phyloP scores from a whole-genome alignment of 2,888 invertebrate species.

The Merodon equestris region DNA sequence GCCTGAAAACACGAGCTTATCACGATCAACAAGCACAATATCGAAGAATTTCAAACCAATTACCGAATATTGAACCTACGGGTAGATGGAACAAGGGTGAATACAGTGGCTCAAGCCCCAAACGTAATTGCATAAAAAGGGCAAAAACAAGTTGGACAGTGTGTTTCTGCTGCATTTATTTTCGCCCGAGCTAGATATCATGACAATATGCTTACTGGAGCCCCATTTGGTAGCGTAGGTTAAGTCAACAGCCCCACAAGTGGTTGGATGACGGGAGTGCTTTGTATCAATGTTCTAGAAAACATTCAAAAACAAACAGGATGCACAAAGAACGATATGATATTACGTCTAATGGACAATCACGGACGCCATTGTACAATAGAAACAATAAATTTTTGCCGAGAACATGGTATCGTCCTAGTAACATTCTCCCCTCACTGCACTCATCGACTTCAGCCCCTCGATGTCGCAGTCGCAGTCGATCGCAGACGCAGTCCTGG shows the following conservation, averaged over 20 bases:
- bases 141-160: too few species aligned
- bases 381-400: too few species aligned
- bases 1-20: too few species aligned
- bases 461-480: not conserved
- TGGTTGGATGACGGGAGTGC: conserved; percentile 36
- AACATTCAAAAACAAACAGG: too few species aligned
- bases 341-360: conserved; percentile 51
- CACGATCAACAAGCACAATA: conserved; percentile 57
- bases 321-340: too few species aligned
- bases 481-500: conserved; percentile 12
- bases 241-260: conserved; percentile 41
- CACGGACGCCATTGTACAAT: conserved; percentile 36
- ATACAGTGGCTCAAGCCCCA: conserved; percentile 58
- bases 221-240: conserved; percentile 45
- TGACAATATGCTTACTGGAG: conserved; percentile 45
- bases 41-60: conserved; percentile 63
- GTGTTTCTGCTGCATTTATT: too few species aligned
- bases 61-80: conserved; percentile 62
- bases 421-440: too few species aligned
- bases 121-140: too few species aligned
- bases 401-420: too few species aligned
- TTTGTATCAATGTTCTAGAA: conserved; percentile 28
- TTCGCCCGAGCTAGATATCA: too few species aligned
- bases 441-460: too few species aligned
- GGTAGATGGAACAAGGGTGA: conserved; percentile 61